Evolutionary conservation across 37 sponge, comb jelly and placozoan species (phyloP), one percentile per base, ranked within the genome.

Genomic region (Cladorhizidae sp.): DNA sequence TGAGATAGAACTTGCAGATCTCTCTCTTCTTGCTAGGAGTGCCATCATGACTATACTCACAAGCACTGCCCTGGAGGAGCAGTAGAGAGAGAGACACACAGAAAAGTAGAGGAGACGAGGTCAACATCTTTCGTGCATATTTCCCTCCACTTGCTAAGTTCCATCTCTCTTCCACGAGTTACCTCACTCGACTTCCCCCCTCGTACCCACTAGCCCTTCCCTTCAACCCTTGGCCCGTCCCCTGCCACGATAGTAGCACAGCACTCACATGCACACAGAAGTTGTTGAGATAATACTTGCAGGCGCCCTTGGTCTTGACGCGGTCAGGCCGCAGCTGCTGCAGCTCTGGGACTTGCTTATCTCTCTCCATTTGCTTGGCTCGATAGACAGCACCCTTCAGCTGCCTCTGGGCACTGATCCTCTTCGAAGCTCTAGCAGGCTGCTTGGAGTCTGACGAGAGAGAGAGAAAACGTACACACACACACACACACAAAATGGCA

Each of bases 1-100:
- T 63, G 21, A 91, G 70, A 40, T 86, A 94, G 78, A 88, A 96
- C 79, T 94, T 96, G 77, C 97, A 96, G 1, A 94, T 42, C 63
- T 91, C 97, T 52, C 65, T 88, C 77, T 92, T 95, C 88, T 94
- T 94, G 67, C 72, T 42, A 5, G 58, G 75, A 9, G 64, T 26
- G 26, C 62, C 93, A 25, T 85, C 87, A 62, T 95, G 95, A 26
- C 77, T 83, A 67, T 74, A 95, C 68, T 63, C 51, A 51, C 95
- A 95, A 18, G 82, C 74, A 14, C 84, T 90, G 26, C 93, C 93
- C 95, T 95, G 81, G 0, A 38, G n/a, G n/a, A n/a, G n/a, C n/a
- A n/a, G n/a, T n/a, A n/a, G n/a, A n/a, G n/a, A n/a, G n/a, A n/a
- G n/a, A 71, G 3, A 26, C n/a, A 70, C 52, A 12, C 17, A 65